Evolutionary conservation across 2,888 invertebrate genomes (phyloP), one percentile per base, ranked within the genome.

Genomic region (Drosophila trichaetosa): DNA sequence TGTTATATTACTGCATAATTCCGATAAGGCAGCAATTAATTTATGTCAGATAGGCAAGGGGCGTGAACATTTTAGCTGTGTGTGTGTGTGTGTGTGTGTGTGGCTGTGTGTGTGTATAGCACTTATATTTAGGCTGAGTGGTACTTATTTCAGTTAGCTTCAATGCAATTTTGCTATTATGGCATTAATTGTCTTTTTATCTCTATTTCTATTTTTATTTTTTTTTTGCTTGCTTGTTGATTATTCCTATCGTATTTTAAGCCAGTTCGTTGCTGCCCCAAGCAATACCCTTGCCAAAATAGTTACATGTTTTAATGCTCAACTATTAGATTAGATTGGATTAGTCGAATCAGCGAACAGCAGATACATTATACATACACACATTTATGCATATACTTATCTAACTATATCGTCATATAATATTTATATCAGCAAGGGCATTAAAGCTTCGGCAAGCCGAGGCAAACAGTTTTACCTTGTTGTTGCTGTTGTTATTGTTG

Each of bases 21-120:
- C 61, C 65, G 62, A 71, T 68, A 78, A 75, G 75, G 62, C 62
- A 68, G 59, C 79, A 75, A 72, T 72, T 71, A 71, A 75, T 79
- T 72, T 79, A 71, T 79, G 67, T 24, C 61, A 27, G 31, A 57
- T 57, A 13, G n/a, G n/a, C 6, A 31, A 16, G 29, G 27, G 42
- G n/a, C 36, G 38, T 31, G 29, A 21, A 61, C 53, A 73, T 71
- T 56, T 27, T 34, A 11, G 33, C 13, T 36, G 10, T 52, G 40
- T 42, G 24, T 53, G 40, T 53, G 52, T 63, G 33, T 67, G 24
- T 62, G 42, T 49, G 16, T 48, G 38, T 53, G 52, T 63, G 29
- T 67, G 27, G 10, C 1, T 69, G n/a, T 54, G 29, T 52, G 16
- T 56, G 38, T 59, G 40, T 63, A 46, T 54, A 6, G 29, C 48